Conservation (phyloP, 2,888 invertebrate species). For the Catocala sponsa region DNA sequence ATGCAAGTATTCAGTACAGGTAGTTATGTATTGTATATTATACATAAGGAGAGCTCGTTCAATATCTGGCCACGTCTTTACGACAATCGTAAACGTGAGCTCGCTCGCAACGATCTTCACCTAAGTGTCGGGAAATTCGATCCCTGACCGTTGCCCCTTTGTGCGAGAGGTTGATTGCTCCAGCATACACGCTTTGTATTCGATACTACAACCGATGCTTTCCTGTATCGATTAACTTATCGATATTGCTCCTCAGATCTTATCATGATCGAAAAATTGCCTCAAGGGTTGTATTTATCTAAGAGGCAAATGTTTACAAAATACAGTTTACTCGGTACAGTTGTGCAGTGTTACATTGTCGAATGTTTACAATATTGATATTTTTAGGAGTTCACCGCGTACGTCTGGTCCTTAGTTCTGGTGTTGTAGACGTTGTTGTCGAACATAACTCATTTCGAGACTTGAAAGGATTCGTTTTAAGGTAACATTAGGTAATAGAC, state of each 20-base stretch:
- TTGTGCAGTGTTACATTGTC: conserved; percentile 14
- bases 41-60: conserved; percentile 53
- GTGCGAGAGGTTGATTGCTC: conserved; percentile 53
- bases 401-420: conserved; percentile 14
- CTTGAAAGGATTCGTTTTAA: conserved; percentile 32
- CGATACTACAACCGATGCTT: conserved; percentile 44
- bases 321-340: conserved; percentile 4
- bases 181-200: conserved; percentile 41
- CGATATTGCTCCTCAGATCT: conserved; percentile 42
- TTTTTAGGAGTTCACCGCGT: conserved; percentile 21
- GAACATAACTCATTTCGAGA: conserved; percentile 12
- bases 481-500: conserved; percentile 31
- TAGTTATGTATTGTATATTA: conserved; percentile 20
- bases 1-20: neutral
- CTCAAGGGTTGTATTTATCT: conserved; percentile 19
- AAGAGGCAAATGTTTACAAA: conserved; percentile 17
- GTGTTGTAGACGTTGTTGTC: conserved; percentile 1
- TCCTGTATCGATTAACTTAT: conserved; percentile 44
- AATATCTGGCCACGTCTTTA: conserved; percentile 76
- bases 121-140: conserved; percentile 72
- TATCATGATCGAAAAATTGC: conserved; percentile 34
- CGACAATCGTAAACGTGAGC: conserved; percentile 69
- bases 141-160: conserved; percentile 65
- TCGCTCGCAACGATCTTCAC: conserved; percentile 61
- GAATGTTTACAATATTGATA: conserved; percentile 14